Conservation (phyloP, 2,888 invertebrate genomes). For the Campoplex capitator region DNA sequence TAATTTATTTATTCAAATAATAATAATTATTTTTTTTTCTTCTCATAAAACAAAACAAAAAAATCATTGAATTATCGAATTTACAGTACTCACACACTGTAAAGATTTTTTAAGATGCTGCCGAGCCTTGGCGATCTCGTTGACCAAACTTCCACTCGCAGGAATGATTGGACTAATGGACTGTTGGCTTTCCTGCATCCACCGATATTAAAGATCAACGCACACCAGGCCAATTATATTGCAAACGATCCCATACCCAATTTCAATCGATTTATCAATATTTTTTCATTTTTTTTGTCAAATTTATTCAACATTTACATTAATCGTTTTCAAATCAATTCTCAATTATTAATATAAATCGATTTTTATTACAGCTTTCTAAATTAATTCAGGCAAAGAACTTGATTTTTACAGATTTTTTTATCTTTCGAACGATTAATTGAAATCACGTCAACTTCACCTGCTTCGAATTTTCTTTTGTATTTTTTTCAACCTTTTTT, state of each 20-base stretch:
- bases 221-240: conserved; percentile 75
- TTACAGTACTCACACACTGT: conserved; percentile 85
- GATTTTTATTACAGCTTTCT: too few relatives aligned
- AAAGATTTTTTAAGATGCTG: conserved; percentile 90
- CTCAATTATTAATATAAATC: too few relatives aligned
- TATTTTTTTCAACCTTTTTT: too few relatives aligned
- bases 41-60: neutral
- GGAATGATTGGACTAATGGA: conserved; percentile 77
- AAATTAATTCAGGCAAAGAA: too few relatives aligned
- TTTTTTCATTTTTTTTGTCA: neutral
- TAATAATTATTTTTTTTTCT: neutral
- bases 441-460: too few relatives aligned
- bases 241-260: conserved; percentile 67
- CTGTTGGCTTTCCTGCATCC: conserved; percentile 81
- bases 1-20: neutral
- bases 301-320: too few relatives aligned
- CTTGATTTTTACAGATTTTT: too few relatives aligned
- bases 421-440: too few relatives aligned
- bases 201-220: conserved; percentile 80
- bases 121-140: conserved; percentile 94
- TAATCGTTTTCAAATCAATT: too few relatives aligned
- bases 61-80: conserved; percentile 50
- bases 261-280: neutral
- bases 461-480: too few relatives aligned
- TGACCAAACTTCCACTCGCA: conserved; percentile 87